A percentile compares a stretch with the other conserved stretches of the same genome.
These are phyloP conservation scores for Telmatherina bonti DNA, from an alignment of 2,797 vertebrate genomes.

Conservation along the genomic window DNA sequence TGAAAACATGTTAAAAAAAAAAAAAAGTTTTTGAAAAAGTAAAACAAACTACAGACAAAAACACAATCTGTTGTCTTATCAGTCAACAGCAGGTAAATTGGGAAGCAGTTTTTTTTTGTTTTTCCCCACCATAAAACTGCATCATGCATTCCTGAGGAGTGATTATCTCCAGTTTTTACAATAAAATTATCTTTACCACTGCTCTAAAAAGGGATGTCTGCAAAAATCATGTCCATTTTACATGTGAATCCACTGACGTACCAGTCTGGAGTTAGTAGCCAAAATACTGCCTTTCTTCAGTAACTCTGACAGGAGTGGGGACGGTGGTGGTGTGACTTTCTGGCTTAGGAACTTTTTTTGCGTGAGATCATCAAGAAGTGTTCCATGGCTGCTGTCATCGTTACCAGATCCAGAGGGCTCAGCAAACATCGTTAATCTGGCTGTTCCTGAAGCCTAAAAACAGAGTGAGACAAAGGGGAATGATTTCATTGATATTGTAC, in stretches of 20 bases:
- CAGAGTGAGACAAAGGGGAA: slow-evolving; percentile 69
- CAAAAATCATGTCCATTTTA: not conserved
- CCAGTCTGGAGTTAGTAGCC: slow-evolving; percentile 90
- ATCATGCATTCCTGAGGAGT: not conserved
- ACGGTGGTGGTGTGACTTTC: slow-evolving; percentile 96
- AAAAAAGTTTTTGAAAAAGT: not conserved
- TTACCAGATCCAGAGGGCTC: slow-evolving; percentile 85
- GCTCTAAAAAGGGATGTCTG: not conserved
- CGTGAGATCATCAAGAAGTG: slow-evolving; percentile 93
- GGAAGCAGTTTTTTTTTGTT: not conserved
- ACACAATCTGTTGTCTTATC: not conserved
- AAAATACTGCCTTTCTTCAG: slow-evolving; percentile 98
- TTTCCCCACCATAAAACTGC: not conserved
- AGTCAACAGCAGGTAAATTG: not conserved
- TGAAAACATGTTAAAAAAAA: too few relatives aligned
- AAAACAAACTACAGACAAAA: not conserved
- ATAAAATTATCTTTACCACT: not conserved
- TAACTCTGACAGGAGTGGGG: slow-evolving; percentile 97
- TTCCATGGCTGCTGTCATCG: slow-evolving; percentile 86
- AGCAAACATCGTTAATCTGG: slow-evolving; percentile 83
- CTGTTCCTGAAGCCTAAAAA: slow-evolving; percentile 86
- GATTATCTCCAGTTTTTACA: not conserved
- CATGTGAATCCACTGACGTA: slow-evolving; percentile 30
- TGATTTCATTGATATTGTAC: not conserved
- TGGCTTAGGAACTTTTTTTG: slow-evolving; percentile 96